These are phyloP conservation scores for Bembecia ichneumoniformis DNA, from an alignment of 2,888 invertebrate genomes.

Conservation along the genomic window DNA sequence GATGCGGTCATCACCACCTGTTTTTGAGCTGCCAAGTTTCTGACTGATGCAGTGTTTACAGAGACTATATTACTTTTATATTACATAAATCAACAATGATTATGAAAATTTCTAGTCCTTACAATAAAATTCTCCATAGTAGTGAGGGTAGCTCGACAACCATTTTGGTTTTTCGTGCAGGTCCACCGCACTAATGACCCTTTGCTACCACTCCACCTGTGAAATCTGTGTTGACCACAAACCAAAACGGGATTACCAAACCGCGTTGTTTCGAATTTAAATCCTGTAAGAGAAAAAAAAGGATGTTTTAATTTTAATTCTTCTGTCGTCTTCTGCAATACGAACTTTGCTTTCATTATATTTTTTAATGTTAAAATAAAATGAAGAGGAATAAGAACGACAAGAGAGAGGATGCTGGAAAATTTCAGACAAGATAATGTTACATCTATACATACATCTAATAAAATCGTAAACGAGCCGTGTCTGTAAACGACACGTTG, in stretches of 20 bases:
- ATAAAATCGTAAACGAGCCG: too few species aligned
- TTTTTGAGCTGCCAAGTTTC: background rate
- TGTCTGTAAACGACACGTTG: too few species aligned
- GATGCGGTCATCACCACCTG: too few species aligned
- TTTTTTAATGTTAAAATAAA: background rate
- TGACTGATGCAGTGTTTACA: too few species aligned
- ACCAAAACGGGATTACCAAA: conserved; percentile 50
- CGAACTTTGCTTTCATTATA: too few species aligned
- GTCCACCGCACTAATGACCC: conserved; percentile 36
- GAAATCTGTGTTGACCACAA: conserved; percentile 34
- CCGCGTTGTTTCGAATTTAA: conserved; percentile 20
- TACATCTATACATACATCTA: too few species aligned
- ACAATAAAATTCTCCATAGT: conserved; percentile 35
- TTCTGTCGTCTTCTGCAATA: too few species aligned
- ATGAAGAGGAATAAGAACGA: too few species aligned
- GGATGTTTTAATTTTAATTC: too few species aligned
- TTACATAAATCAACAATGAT: conserved; percentile 17
- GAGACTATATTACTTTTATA: too few species aligned
- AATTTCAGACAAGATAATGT: too few species aligned
- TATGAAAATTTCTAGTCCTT: conserved; percentile 29
- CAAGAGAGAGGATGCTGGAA: too few species aligned
- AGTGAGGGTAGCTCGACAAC: conserved; percentile 39
- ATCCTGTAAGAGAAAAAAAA: conserved; percentile 6
- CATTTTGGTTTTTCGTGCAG: conserved; percentile 38
- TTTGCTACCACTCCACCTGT: conserved; percentile 37